These are phyloP conservation scores for Nyctibius grandis DNA, from an alignment of 2,797 vertebrate genomes.

Conservation along the genomic window DNA sequence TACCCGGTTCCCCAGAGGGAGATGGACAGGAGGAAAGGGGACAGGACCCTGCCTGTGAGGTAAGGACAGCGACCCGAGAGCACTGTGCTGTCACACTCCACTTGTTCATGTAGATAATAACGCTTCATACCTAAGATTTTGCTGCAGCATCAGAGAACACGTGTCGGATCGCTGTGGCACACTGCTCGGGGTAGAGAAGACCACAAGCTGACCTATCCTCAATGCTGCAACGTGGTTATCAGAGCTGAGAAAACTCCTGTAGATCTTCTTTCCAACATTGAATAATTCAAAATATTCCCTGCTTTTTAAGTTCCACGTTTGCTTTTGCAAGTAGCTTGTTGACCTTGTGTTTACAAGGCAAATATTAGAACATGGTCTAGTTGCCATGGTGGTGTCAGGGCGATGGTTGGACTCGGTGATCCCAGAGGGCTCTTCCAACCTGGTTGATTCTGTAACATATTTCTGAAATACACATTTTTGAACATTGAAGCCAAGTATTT, in stretches of 20 bases:
- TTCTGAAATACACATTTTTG: neutral
- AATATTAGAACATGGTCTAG: neutral
- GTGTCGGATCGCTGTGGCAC: no score
- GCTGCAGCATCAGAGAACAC: accelerated
- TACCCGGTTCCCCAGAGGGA: constrained; percentile 97
- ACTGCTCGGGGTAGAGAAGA: neutral
- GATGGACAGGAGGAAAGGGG: constrained; percentile 97
- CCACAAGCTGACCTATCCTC: neutral
- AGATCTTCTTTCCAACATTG: accelerated
- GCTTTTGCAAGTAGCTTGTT: neutral
- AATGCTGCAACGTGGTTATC: neutral
- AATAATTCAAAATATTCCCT: neutral
- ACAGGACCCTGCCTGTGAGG: constrained; percentile 94
- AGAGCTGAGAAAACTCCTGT: neutral
- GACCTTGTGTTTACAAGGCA: neutral
- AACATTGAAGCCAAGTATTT: neutral
- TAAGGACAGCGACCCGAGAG: constrained; percentile 12
- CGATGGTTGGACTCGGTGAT: no score
- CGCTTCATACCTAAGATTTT: neutral
- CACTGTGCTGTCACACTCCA: accelerated
- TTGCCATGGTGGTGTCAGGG: no score
- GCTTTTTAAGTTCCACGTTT: neutral
- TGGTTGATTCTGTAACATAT: no score
- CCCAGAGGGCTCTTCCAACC: no score
- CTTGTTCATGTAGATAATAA: neutral